phyloP scores from a whole-genome alignment of 1,140 invertebrate species.

The Drosophila takahashii region DNA sequence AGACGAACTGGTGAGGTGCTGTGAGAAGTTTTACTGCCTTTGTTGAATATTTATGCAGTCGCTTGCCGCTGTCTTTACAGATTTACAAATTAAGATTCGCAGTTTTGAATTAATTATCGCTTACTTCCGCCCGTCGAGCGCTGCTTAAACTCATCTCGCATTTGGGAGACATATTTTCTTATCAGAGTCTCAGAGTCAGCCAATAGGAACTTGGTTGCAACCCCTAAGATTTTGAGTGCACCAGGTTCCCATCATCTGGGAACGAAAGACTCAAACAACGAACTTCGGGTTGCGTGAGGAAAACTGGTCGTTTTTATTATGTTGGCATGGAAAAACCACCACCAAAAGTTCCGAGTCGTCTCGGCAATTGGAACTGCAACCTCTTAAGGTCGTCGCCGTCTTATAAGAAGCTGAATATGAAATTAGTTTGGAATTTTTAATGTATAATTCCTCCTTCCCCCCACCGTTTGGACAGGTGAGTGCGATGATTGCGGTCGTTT shows the following conservation, averaged over 20 bases:
- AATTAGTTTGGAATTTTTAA: constrained; percentile 81
- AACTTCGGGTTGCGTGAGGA: constrained; percentile 65
- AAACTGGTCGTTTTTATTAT: constrained; percentile 8
- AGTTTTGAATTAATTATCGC: constrained; percentile 79
- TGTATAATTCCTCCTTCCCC: constrained; percentile 61
- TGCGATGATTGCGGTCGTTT: constrained; percentile 57
- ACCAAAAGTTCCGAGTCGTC: constrained; percentile 51
- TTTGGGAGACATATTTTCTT: constrained; percentile 56
- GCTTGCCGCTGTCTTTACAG: constrained; percentile 49
- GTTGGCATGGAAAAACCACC: constrained; percentile 57
- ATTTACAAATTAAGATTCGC: constrained; percentile 79
- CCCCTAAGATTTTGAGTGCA: constrained; percentile 45
- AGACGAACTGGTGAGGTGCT: constrained; percentile 23
- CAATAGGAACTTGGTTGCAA: constrained; percentile 40
- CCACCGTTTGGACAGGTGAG: constrained; percentile 44
- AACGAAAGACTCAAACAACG: constrained; percentile 77
- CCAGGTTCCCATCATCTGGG: constrained; percentile 2
- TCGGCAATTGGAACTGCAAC: constrained; percentile 71
- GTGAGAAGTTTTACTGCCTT: constrained; percentile 67
- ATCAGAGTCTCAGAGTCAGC: constrained; percentile 68
- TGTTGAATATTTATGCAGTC: constrained; percentile 77
- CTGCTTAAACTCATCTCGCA: constrained; percentile 34
- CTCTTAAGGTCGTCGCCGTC: constrained; percentile 68
- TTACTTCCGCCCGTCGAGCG: constrained; percentile 54
- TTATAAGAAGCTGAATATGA: constrained; percentile 82